These are phyloP conservation scores for Unio pictorum DNA, from an alignment of 2,888 invertebrate species.

Conservation along the genomic window DNA sequence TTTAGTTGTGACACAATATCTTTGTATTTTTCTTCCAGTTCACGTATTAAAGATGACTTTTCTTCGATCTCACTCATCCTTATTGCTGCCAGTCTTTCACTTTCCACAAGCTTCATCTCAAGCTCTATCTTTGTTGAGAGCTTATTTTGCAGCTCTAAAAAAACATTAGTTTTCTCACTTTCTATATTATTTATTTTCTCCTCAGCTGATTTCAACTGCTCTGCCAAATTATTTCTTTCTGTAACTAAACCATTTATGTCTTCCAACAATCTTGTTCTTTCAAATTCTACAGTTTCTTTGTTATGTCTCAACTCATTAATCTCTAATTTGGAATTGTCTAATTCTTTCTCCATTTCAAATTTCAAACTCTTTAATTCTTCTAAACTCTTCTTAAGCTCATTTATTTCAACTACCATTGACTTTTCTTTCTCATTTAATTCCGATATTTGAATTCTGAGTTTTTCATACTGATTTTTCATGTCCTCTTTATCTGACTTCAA, in stretches of 20 bases:
- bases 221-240: slow-evolving; percentile 6
- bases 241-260: slow-evolving; percentile 1
- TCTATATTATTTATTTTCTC: slow-evolving; percentile 3
- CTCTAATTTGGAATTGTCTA: slow-evolving; percentile 61
- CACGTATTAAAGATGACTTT: slow-evolving; percentile 6
- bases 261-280: slow-evolving; percentile 14
- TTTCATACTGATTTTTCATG: slow-evolving; percentile 19
- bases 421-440: slow-evolving; percentile 34
- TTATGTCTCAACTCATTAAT: slow-evolving; percentile 12
- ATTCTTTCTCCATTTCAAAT: slow-evolving; percentile 27
- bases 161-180: not conserved
- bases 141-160: slow-evolving; percentile 1
- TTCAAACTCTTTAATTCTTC: slow-evolving; percentile 32
- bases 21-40: slow-evolving; percentile 15
- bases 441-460: not conserved
- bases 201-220: not conserved
- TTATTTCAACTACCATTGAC: slow-evolving; percentile 32
- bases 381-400: slow-evolving; percentile 25
- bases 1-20: not conserved
- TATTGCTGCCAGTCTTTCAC: slow-evolving; percentile 42
- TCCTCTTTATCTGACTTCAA: slow-evolving; percentile 21
- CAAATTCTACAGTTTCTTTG: slow-evolving; percentile 6
- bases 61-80: slow-evolving; percentile 46
- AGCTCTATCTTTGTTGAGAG: slow-evolving; percentile 6
- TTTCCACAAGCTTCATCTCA: slow-evolving; percentile 2